These are phyloP conservation scores for Peribatodes rhomboidaria DNA, from an alignment of 2,888 invertebrate genomes.

Conservation along the genomic window DNA sequence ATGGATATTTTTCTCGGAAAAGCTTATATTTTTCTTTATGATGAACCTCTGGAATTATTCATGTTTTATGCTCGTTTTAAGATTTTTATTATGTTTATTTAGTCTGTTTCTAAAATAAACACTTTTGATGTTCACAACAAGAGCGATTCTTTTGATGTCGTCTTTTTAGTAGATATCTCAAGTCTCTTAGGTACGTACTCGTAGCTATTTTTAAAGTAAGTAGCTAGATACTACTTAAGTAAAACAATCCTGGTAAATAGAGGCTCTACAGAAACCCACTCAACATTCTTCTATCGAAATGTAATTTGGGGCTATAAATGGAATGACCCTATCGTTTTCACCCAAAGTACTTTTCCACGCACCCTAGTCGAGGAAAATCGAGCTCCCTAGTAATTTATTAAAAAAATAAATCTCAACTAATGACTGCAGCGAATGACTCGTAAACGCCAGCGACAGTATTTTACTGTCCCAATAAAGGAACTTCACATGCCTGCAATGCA, in stretches of 20 bases:
- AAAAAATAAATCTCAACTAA: slow-evolving; percentile 30
- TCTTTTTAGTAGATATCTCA: background rate
- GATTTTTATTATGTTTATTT: background rate
- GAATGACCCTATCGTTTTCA: background rate
- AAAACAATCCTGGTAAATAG: background rate
- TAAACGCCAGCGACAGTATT: slow-evolving; percentile 32
- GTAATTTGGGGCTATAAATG: background rate
- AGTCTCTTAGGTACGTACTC: no score
- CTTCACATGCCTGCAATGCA: slow-evolving; percentile 49
- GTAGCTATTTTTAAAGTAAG: no score
- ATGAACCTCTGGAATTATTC: slow-evolving; percentile 4
- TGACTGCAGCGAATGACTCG: slow-evolving; percentile 34
- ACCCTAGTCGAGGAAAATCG: slow-evolving; percentile 11
- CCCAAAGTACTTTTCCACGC: background rate
- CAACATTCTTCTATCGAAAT: background rate
- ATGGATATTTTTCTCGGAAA: slow-evolving; percentile 51
- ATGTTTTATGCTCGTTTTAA: background rate
- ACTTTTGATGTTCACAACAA: background rate
- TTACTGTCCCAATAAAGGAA: slow-evolving; percentile 20
- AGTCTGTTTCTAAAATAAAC: background rate
- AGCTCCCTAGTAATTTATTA: slow-evolving; percentile 13
- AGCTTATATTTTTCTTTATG: slow-evolving; percentile 16
- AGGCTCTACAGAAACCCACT: background rate
- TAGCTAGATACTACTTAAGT: no score
- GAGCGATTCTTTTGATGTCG: no score